These are phyloP conservation scores for Bufo bufo DNA, from an alignment of 2,113 vertebrate species.

Conservation along the genomic window DNA sequence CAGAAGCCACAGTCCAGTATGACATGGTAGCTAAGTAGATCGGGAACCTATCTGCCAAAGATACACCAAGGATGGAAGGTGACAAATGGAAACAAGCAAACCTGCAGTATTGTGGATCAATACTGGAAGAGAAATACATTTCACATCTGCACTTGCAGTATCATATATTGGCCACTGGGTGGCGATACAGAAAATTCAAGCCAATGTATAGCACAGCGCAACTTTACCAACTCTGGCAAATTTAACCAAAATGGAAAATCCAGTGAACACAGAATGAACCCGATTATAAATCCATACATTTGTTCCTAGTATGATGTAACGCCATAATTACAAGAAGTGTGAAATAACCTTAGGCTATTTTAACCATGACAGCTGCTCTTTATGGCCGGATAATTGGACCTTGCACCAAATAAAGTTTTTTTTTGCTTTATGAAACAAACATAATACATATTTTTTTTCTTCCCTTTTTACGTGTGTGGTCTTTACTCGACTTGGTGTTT, in stretches of 20 bases:
- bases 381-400: slow-evolving; percentile 19
- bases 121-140: neutral
- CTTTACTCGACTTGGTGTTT: neutral
- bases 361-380: neutral
- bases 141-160: neutral
- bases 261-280: neutral
- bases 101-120: too few relatives aligned
- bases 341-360: neutral
- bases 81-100: neutral
- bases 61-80: neutral
- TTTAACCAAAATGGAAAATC: neutral
- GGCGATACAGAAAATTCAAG: neutral
- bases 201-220: too few relatives aligned
- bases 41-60: too few relatives aligned
- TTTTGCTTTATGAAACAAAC: neutral
- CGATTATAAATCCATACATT: slow-evolving; percentile 23
- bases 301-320: slow-evolving; percentile 13
- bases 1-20: too few relatives aligned
- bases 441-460: neutral
- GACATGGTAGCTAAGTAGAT: too few relatives aligned
- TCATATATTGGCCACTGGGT: neutral
- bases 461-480: neutral
- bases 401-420: slow-evolving; percentile 15
- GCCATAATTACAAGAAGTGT: neutral
- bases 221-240: neutral